phyloP scores from a whole-genome alignment of 2,113 vertebrate genomes.

The Nothoprocta perdicaria region DNA sequence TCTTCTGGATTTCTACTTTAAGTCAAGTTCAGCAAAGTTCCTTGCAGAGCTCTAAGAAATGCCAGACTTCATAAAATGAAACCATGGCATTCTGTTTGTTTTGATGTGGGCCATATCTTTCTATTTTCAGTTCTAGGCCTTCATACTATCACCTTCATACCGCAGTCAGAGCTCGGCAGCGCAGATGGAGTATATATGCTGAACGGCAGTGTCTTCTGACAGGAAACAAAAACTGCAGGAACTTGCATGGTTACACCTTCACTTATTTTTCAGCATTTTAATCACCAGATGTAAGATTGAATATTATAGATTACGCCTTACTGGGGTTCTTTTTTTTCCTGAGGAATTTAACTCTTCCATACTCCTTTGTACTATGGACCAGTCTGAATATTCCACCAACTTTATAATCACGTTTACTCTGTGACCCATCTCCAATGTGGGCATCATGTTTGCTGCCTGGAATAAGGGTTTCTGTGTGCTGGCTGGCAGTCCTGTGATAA shows the following conservation, averaged over 20 bases:
- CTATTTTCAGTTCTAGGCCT: neutral
- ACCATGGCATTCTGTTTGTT: neutral
- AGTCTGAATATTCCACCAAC: neutral
- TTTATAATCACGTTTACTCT: neutral
- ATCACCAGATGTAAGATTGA: neutral
- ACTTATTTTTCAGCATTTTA: neutral
- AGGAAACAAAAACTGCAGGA: neutral
- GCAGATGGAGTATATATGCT: neutral
- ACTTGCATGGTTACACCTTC: neutral
- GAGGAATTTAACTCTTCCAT: neutral
- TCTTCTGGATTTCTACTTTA: neutral
- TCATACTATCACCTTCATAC: neutral
- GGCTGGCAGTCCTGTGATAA: rapidly evolving
- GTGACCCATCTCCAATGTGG: neutral
- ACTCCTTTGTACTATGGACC: neutral
- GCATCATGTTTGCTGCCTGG: neutral
- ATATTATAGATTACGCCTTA: neutral
- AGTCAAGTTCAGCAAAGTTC: neutral
- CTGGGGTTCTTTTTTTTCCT: neutral
- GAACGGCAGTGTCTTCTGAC: neutral
- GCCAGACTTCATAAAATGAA: neutral
- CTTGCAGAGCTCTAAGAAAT: neutral
- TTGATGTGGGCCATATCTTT: neutral
- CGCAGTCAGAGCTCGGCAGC: neutral
- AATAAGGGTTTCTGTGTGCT: neutral